These are phyloP conservation scores for Charadrius vociferus DNA, from an alignment of 2,113 vertebrate genomes.

Conservation along the genomic window DNA sequence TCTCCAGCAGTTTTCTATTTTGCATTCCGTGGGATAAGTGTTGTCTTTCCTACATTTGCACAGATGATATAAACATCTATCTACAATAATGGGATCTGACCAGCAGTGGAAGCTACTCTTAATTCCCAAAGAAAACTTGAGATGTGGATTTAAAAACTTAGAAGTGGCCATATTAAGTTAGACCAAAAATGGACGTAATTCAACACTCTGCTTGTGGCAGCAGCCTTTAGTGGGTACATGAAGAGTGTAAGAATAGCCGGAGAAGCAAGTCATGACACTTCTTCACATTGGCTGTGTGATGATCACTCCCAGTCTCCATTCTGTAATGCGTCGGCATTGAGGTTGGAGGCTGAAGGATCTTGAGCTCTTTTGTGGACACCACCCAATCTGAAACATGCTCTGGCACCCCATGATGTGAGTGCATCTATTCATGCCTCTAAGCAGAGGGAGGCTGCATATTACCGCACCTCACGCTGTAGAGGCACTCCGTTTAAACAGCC, in stretches of 20 bases:
- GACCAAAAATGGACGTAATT: neutral
- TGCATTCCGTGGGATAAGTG: neutral
- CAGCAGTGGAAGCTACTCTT: neutral
- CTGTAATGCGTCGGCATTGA: neutral
- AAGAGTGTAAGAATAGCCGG: neutral
- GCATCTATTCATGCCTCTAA: neutral
- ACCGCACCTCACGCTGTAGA: neutral
- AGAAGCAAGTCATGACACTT: neutral
- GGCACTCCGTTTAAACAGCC: neutral
- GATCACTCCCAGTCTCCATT: neutral
- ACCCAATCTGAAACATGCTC: neutral
- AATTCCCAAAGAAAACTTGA: neutral
- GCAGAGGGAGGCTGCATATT: neutral
- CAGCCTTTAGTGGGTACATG: fast-evolving
- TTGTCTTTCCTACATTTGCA: neutral
- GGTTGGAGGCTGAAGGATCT: neutral
- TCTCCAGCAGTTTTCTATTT: neutral
- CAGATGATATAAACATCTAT: neutral
- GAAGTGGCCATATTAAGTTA: neutral
- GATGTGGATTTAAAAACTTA: neutral
- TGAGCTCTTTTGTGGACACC: neutral
- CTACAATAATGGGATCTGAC: neutral
- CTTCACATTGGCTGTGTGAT: neutral
- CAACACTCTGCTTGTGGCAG: neutral
- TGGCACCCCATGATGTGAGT: neutral